Base-by-base conservation (phyloP, 2,797 vertebrate species). In the Cyprinella venusta region DNA sequence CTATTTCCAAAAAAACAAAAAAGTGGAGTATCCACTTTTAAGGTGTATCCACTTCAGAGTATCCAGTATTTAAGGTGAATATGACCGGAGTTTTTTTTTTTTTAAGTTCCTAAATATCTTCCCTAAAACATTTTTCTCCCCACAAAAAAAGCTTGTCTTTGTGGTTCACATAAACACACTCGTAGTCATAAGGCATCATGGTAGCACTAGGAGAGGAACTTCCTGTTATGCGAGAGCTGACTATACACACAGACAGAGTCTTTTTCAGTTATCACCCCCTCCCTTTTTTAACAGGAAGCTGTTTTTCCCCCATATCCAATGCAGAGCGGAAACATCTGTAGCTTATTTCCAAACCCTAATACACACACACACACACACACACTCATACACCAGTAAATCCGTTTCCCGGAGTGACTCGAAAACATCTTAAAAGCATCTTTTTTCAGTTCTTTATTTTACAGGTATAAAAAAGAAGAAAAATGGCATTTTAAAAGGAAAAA, bases 251-350 rank as follows among this genome's bases (percentile, higher is more conserved):
- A 86, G 33, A 70, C 72, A 48, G 33, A 79, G 82, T 84, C 84
- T 86, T 82, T 87, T 84, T 85, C 84, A 88, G 84, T 87, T 88
- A 85, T 88, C 83, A 88, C 87, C 79, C 82, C 85, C 82, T 69
- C 86, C 69, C 80, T 88, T 80, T 50, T 87, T 90, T 88, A 91
- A 91, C 92, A 94, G 93, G 92, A 94, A 94, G 91, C 91, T 87
- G 74, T 89, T 92, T 90, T 90, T 70, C 88, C 90, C 88, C 86
- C 76, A 85, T 76, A 89, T 92, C 92, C 87, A 85, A 86, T 82
- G 85, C 84, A 85, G 89, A 94, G 83, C 90, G 93, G 93, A 95
- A 94, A 94, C 93, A 94, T 94, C 94, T 94, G 94, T 90, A 88
- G 91, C 92, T 93, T 95, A 94, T 95, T 94, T 94, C 92, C 93